These are phyloP conservation scores for Nasonovia ribisnigri DNA, from an alignment of 2,888 invertebrate genomes.

Conservation along the genomic window DNA sequence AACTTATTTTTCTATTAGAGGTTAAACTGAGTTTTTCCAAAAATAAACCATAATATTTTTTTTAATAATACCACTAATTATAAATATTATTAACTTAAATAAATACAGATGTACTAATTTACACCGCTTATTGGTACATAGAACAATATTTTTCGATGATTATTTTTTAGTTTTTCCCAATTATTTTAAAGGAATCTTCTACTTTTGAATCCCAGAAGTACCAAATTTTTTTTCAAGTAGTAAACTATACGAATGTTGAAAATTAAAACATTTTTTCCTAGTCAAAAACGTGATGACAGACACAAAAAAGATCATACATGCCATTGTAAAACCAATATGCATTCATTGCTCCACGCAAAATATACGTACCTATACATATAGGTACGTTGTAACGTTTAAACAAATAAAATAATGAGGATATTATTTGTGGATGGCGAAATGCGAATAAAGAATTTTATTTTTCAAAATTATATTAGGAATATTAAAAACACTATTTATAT, in stretches of 20 bases:
- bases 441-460: background rate
- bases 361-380: background rate
- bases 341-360: background rate
- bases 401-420: background rate
- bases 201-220: background rate
- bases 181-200: background rate
- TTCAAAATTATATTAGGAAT: constrained; percentile 38
- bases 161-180: background rate
- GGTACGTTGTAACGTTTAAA: background rate
- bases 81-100: too few species aligned
- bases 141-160: background rate
- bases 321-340: background rate
- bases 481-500: constrained; percentile 23
- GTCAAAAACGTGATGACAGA: background rate
- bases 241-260: background rate
- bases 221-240: background rate
- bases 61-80: too few species aligned
- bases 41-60: background rate
- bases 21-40: background rate
- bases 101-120: too few species aligned
- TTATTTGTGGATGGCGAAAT: background rate
- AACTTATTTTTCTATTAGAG: background rate
- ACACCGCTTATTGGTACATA: too few species aligned
- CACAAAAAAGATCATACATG: background rate
- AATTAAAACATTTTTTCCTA: background rate